These are phyloP conservation scores for Anthoscopus minutus DNA, from an alignment of 2,113 vertebrate species.

Conservation along the genomic window DNA sequence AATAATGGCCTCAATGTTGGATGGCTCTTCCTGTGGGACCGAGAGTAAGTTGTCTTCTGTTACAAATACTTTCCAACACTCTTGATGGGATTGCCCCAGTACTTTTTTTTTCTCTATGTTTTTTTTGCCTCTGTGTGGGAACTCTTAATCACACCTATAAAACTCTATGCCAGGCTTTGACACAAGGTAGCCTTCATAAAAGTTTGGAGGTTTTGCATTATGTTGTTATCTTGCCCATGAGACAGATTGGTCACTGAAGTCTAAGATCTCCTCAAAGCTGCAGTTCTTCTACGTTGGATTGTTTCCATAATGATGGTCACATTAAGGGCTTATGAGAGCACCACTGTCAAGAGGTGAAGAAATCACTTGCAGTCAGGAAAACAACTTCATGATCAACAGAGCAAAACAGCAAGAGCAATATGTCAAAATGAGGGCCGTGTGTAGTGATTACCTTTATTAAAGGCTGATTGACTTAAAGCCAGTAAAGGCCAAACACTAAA, in stretches of 20 bases:
- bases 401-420: neutral
- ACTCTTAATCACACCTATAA: neutral
- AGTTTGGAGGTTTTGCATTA: neutral
- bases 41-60: constrained; percentile 50
- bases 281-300: neutral
- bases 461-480: neutral
- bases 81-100: neutral
- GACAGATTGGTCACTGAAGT: neutral
- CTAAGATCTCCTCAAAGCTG: neutral
- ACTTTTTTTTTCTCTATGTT: neutral
- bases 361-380: neutral
- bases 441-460: constrained; percentile 10
- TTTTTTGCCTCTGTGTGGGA: neutral
- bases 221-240: neutral
- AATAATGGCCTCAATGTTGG: constrained; percentile 62
- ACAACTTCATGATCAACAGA: neutral
- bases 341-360: constrained; percentile 10
- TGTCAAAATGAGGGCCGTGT: neutral
- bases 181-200: neutral
- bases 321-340: neutral
- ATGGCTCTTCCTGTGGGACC: constrained; percentile 68
- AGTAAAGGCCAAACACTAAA: neutral
- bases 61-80: neutral
- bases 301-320: neutral
- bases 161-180: neutral